Conservation (phyloP, 2,888 invertebrate species). For the Drosophila quinaria region DNA sequence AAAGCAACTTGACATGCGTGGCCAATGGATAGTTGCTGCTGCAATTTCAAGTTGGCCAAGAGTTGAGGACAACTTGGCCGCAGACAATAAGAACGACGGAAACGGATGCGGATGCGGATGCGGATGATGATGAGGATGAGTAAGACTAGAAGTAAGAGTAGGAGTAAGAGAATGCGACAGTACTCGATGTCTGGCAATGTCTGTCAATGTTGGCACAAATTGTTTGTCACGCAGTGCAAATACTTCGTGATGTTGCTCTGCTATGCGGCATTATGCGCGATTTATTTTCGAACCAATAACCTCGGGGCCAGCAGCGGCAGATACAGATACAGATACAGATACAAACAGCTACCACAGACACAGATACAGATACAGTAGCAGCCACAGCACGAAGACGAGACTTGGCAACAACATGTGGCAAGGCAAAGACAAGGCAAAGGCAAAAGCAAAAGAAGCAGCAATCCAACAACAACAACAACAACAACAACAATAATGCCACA, state of each 20-base stretch:
- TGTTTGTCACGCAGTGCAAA: constrained; percentile 86
- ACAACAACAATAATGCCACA: constrained; percentile 19
- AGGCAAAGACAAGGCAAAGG: constrained; percentile 29
- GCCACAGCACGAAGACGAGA: constrained; percentile 16
- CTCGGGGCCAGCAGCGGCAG: constrained; percentile 33
- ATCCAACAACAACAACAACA: constrained; percentile 22
- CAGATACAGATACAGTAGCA: not conserved
- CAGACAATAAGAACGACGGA: constrained; percentile 32
- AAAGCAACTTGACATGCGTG: constrained; percentile 30
- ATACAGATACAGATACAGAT: not conserved
- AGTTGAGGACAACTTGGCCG: constrained; percentile 13
- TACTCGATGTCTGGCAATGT: constrained; percentile 18
- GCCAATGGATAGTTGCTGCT: constrained; percentile 24
- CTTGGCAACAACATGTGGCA: constrained; percentile 26
- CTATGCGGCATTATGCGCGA: constrained; percentile 86
- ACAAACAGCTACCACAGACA: not conserved
- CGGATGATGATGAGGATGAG: constrained; percentile 24
- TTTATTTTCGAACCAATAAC: constrained; percentile 77
- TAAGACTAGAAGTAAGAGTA: constrained; percentile 23
- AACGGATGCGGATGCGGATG: constrained; percentile 39
- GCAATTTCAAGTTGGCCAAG: constrained; percentile 38
- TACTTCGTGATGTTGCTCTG: constrained; percentile 86
- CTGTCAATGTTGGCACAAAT: constrained; percentile 83
- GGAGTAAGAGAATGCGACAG: constrained; percentile 10
- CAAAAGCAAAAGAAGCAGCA: constrained; percentile 33